A percentile compares a stretch with the other conserved stretches of the same genome.
These are phyloP conservation scores for Ametastegia equiseti DNA, from an alignment of 2,888 invertebrate genomes.

Conservation along the genomic window DNA sequence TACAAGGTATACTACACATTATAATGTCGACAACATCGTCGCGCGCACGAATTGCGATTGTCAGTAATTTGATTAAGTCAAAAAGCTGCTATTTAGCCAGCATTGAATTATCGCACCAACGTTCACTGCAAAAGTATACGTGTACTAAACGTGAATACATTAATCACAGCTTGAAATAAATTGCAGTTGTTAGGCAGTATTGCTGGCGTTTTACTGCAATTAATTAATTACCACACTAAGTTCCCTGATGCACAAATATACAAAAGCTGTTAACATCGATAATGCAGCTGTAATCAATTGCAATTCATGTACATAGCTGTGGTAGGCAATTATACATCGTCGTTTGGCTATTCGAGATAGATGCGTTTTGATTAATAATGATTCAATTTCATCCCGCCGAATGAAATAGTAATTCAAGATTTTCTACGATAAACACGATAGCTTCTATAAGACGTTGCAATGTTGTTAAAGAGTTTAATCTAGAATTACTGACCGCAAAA, in stretches of 20 bases:
- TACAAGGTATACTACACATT: not conserved
- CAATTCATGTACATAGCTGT: not conserved
- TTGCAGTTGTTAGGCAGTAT: not conserved
- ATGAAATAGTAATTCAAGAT: not conserved
- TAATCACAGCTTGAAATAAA: not conserved
- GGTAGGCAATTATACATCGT: not conserved
- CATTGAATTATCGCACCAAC: not conserved
- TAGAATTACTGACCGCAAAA: slow-evolving; percentile 18
- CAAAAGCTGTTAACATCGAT: not conserved
- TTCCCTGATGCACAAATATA: not conserved
- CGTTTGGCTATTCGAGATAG: not conserved
- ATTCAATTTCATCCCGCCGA: not conserved
- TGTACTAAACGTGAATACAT: not conserved
- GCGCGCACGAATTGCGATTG: not conserved
- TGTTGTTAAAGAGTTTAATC: not conserved
- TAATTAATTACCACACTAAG: not conserved
- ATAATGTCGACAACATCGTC: not conserved
- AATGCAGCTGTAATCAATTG: not conserved
- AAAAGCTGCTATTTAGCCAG: not conserved
- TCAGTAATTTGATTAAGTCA: not conserved
- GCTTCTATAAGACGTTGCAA: not conserved
- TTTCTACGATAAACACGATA: not conserved
- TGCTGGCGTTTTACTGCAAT: not conserved
- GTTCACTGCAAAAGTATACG: not conserved
- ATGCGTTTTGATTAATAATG: not conserved